Evolutionary conservation across 2,888 invertebrate species (phyloP).

Genomic region (Sminthurinus aureus): DNA sequence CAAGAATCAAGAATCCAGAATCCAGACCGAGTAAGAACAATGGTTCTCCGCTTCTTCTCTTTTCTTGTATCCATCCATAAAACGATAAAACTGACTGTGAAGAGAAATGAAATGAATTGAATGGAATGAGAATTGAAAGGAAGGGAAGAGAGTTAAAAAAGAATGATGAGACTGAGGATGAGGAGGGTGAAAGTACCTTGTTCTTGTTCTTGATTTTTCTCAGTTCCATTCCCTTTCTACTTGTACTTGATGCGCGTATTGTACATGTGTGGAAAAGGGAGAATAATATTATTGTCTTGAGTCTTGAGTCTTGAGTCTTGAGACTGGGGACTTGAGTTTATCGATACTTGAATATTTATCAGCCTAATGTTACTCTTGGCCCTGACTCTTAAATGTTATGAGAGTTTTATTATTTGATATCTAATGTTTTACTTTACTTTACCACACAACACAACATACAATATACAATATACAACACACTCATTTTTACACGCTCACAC

Average conservation of each 20-base stretch:
- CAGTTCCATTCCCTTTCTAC: background rate
- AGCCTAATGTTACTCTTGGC: background rate
- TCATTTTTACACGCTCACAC: too few species aligned
- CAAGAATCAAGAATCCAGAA: background rate
- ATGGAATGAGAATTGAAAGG: background rate
- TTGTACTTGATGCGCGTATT: background rate
- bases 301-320: background rate
- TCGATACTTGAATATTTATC: background rate
- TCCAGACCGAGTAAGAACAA: background rate
- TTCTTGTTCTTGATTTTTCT: background rate
- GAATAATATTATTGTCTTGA: background rate
- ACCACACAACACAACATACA: too few species aligned
- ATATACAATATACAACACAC: too few species aligned
- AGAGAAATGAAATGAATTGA: background rate
- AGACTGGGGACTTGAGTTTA: background rate
- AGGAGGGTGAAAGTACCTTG: background rate
- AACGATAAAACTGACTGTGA: background rate
- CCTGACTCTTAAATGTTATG: background rate
- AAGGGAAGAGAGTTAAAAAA: background rate
- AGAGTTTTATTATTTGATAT: background rate
- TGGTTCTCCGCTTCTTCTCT: background rate
- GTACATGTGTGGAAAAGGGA: background rate
- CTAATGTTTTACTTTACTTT: background rate
- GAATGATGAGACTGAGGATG: background rate
- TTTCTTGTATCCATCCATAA: background rate